Evolutionary conservation across 2,113 vertebrate genomes (phyloP), one percentile per base, ranked within the genome.

Genomic region (Myotis yumanensis): DNA sequence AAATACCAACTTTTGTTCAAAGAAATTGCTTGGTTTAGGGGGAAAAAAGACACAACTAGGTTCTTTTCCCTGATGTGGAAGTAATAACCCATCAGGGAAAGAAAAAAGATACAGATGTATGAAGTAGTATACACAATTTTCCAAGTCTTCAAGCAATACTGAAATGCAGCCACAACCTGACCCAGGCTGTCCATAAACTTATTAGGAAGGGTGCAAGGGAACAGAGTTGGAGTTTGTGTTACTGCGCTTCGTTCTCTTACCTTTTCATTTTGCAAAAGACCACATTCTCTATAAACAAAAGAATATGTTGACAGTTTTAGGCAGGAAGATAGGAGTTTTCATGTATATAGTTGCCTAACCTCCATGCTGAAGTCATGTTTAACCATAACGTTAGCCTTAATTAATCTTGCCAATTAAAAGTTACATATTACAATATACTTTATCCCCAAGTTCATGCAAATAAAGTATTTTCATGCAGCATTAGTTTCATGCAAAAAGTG

Each of bases 241-340:
- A 99, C 99, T 99, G 99, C 99, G 98, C 99, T 99, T 99, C 98
- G 98, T 99, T 99, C 98, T 99, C 99, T 99, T 99, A 99, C 99
- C 99, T 99, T 99, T 98, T 99, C 99, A 99, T 99, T 99, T 99
- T 99, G 99, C 99, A 99, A 99, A 99, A 99, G 99, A 99, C 99
- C 99, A 99, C 99, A 99, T 99, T 99, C 99, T 99, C 99, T 99
- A 99, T 99, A 99, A 99, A 99, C 99, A 99, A 99, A 99, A 99
- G 99, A 99, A 99, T 99, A 99, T 99, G 99, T 99, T 99, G 99
- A 99, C 99, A 99, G 99, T 99, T 99, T 99, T 99, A 99, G 99
- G 99, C 99, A 99, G 98, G 99, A 99, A 99, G 99, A 99, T 99
- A 99, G 99, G 99, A 99, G 98, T 98, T 98, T 99, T 99, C 98